Base-by-base conservation (phyloP, 2,797 vertebrate genomes). In the Parambassis ranga region DNA sequence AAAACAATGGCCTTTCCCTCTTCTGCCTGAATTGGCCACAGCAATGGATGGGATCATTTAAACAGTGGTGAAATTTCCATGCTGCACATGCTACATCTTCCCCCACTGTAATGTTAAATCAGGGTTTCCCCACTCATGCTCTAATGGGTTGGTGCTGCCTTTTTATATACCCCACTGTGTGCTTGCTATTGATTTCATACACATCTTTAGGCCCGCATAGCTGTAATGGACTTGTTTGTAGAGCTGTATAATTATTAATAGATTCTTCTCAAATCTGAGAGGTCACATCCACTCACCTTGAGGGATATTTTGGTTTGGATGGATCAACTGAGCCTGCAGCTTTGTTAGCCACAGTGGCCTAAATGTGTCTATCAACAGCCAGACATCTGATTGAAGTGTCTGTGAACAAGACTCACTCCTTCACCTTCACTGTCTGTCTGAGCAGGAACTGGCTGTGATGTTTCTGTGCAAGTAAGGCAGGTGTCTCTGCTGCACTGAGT, bases 401-500 rank as follows among this genome's bases (percentile, higher is more conserved):
- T 82, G 43, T 62, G 41, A 81, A 48, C 43, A 46, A 46, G 32
- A 31, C 39, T 72, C 52, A 38, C 11, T 46, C 46, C 46, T 55
- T 38, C 67, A 77, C 41, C 72, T 57, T 32, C 28, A 6, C 49
- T 63, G 56, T 80, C 57, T 75, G 81, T 71, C 49, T 62, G 69
- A 68, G 75, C 58, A 33, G 20, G 42, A 66, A 55, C 59, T 66
- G 19, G 49, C 41, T 70, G 59, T 57, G 48, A 56, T 67, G 66
- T 67, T 61, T 53, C 74, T 49, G 43, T 72, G 60, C 14, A 30
- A 71, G 71, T 44, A 59, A 76, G 61, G 80, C 87, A 87, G 90
- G 90, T 91, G 87, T 89, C 83, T 79, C 14, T 75, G 85, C 86
- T 81, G 77, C 78, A 57, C 74, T 33, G 77, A 88, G 80, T 64